phyloP scores from a whole-genome alignment of 1,140 invertebrate species.

The Drosophila leontia region DNA sequence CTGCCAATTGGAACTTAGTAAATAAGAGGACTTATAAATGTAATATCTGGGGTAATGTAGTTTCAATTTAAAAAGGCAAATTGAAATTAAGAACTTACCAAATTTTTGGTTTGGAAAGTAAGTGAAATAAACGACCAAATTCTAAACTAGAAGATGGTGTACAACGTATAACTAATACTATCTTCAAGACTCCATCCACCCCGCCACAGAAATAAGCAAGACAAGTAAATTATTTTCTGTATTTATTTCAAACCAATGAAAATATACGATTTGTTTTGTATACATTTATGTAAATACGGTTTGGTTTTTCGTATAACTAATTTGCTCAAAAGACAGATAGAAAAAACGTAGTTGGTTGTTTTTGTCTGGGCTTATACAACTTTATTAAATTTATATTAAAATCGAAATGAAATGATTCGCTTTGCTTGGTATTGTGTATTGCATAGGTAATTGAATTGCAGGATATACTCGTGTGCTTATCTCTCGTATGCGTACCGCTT shows the following conservation, averaged over 20 bases:
- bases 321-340: conserved; percentile 69
- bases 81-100: too few species aligned
- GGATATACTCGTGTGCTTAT: conserved; percentile 14
- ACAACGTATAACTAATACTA: too few species aligned
- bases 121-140: too few species aligned
- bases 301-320: conserved; percentile 57
- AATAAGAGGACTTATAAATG: neutral
- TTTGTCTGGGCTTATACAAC: conserved; percentile 59
- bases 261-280: conserved; percentile 61
- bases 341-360: conserved; percentile 51
- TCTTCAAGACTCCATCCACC: neutral
- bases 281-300: conserved; percentile 64
- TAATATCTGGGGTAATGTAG: neutral
- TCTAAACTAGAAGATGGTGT: too few species aligned
- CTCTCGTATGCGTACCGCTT: conserved; percentile 40
- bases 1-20: conserved; percentile 17
- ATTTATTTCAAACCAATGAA: conserved; percentile 75
- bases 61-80: conserved; percentile 6
- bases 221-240: conserved; percentile 49
- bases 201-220: conserved; percentile 15
- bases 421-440: conserved; percentile 48
- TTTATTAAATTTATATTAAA: conserved; percentile 53
- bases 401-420: conserved; percentile 68
- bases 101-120: too few species aligned
- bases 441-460: conserved; percentile 48